These are phyloP conservation scores for Camelus bactrianus DNA, from an alignment of 2,113 vertebrate species.

Conservation along the genomic window DNA sequence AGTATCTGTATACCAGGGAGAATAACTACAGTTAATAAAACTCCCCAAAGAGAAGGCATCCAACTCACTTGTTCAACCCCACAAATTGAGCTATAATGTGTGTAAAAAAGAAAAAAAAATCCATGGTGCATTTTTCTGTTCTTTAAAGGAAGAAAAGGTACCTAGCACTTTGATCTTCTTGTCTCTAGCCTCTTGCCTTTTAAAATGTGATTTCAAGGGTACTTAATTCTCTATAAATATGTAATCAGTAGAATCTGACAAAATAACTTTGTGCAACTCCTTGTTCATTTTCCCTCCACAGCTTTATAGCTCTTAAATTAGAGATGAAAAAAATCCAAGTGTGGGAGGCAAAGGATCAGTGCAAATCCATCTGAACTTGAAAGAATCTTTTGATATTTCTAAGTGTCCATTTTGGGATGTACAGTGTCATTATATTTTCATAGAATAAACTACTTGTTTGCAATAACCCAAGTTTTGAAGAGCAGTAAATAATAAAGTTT, in stretches of 20 bases:
- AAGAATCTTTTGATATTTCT: constrained; percentile 12
- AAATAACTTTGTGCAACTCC: not conserved
- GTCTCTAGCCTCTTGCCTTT: not conserved
- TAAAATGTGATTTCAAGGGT: not conserved
- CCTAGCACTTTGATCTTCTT: not conserved
- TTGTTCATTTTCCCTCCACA: not conserved
- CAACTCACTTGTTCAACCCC: not conserved
- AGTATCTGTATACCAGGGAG: not conserved
- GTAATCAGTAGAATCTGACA: not conserved
- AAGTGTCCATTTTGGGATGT: not conserved
- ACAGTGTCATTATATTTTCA: constrained; percentile 40
- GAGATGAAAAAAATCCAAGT: not conserved
- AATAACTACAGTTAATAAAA: not conserved
- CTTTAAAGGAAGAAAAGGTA: not conserved
- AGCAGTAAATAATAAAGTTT: not conserved
- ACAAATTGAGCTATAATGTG: not conserved
- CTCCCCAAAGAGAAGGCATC: not conserved
- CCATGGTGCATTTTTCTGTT: not conserved
- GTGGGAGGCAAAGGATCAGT: not conserved
- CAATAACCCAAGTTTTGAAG: constrained; percentile 3
- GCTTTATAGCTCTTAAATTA: not conserved
- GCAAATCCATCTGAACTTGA: not conserved
- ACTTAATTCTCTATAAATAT: not conserved
- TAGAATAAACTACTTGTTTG: constrained; percentile 12
- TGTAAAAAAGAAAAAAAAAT: not conserved